Conservation (phyloP, 1,140 invertebrate species). For the Pseudomyrmex cubaensis region DNA sequence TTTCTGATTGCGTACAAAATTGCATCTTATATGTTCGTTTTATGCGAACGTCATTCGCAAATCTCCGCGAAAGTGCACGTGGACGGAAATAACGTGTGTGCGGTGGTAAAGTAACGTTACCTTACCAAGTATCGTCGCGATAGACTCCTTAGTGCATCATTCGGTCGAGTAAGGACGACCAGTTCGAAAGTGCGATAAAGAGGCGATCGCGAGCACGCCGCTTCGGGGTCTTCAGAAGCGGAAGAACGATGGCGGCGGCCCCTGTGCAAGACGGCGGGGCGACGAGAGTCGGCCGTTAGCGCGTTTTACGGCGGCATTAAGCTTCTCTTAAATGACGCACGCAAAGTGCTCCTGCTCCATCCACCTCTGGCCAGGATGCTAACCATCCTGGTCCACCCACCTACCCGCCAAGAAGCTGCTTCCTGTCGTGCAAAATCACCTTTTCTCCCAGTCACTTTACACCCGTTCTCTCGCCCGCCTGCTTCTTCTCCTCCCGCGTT, state of each 20-base stretch:
- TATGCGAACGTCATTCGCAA: background rate
- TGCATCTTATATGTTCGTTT: background rate
- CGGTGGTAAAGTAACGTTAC: conserved; percentile 17
- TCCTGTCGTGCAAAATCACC: conserved; percentile 50
- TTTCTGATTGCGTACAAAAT: background rate
- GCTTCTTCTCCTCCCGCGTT: background rate
- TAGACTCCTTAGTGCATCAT: background rate
- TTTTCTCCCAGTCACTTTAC: conserved; percentile 47
- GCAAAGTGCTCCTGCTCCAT: conserved; percentile 67
- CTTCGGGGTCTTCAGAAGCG: conserved; percentile 37
- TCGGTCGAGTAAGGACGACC: background rate
- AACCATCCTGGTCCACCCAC: conserved; percentile 45
- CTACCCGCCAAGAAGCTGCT: conserved; percentile 50
- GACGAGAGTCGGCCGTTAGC: conserved; percentile 71
- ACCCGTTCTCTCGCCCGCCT: conserved; percentile 23
- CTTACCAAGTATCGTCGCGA: background rate
- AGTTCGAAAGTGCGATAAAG: conserved; percentile 37
- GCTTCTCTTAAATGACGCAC: conserved; percentile 78
- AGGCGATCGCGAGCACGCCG: conserved; percentile 34
- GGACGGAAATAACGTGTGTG: background rate
- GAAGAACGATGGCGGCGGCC: conserved; percentile 46
- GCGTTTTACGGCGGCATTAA: conserved; percentile 79
- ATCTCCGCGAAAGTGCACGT: background rate
- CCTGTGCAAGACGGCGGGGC: conserved; percentile 39
- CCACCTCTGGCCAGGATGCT: conserved; percentile 38